A percentile compares a stretch with the other conserved stretches of the same genome.
phyloP scores from a whole-genome alignment of 2,888 invertebrate species.

The Scrobipalpa costella region DNA sequence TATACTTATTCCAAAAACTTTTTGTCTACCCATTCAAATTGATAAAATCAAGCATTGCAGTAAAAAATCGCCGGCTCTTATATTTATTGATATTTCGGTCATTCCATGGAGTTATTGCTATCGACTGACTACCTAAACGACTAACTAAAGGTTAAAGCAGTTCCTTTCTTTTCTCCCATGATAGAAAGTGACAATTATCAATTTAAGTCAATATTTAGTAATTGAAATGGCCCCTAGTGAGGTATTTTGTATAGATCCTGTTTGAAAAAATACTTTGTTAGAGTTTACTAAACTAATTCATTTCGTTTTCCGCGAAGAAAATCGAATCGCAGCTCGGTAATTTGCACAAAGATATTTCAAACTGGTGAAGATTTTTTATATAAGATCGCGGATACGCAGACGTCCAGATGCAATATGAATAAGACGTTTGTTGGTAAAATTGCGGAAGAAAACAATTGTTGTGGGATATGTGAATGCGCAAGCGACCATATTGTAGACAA shows the following conservation, averaged over 20 bases:
- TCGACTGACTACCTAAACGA: too few species aligned
- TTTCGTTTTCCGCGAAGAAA: background rate
- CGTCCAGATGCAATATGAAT: background rate
- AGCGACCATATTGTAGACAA: background rate
- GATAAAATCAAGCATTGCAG: constrained; percentile 14
- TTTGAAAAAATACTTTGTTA: too few species aligned
- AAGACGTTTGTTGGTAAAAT: background rate
- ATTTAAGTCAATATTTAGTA: too few species aligned
- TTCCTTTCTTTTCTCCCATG: too few species aligned
- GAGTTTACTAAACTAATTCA: too few species aligned
- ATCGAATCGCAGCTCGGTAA: background rate
- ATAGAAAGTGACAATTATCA: too few species aligned
- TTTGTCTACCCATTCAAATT: background rate
- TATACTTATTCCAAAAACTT: too few species aligned
- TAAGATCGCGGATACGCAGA: background rate
- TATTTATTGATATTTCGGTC: background rate
- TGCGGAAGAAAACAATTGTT: background rate
- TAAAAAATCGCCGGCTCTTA: background rate
- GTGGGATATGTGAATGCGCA: background rate
- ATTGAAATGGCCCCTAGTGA: too few species aligned
- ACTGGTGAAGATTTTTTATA: background rate
- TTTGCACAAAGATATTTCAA: background rate
- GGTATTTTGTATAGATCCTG: too few species aligned
- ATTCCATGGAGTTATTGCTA: background rate
- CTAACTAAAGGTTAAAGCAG: too few species aligned